These are phyloP conservation scores for Pygoscelis antarcticus DNA, from an alignment of 2,113 vertebrate genomes.

Conservation along the genomic window DNA sequence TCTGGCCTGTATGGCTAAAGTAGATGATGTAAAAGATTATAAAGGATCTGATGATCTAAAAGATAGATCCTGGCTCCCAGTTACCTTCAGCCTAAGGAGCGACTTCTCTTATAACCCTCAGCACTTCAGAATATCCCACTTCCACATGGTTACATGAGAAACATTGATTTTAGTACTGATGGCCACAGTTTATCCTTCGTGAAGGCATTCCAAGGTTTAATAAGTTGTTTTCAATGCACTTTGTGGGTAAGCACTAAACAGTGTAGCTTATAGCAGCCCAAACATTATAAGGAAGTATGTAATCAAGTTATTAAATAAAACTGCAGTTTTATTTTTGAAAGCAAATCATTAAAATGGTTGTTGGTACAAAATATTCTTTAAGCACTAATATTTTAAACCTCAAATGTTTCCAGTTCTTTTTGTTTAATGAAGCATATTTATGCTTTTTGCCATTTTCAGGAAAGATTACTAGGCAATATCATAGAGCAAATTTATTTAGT, in stretches of 20 bases:
- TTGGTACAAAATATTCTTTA: conserved; percentile 22
- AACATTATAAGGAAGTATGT: background rate
- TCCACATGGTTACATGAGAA: background rate
- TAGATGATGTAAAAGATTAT: background rate
- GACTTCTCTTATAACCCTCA: background rate
- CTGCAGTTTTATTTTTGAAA: background rate
- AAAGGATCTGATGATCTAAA: background rate
- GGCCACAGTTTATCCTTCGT: background rate
- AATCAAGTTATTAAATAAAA: background rate
- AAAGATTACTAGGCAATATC: conserved; percentile 46
- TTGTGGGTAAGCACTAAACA: background rate
- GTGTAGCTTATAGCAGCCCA: background rate
- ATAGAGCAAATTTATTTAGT: conserved; percentile 62
- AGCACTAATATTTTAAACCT: conserved; percentile 1
- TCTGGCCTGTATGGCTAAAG: background rate
- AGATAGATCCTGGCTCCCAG: background rate
- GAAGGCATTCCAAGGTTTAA: background rate
- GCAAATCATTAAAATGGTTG: conserved; percentile 37
- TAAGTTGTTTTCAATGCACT: background rate
- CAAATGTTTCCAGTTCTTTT: conserved; percentile 39
- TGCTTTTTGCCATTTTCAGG: conserved; percentile 2
- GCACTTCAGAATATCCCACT: background rate
- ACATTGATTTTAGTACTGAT: background rate
- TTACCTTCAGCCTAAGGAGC: background rate
- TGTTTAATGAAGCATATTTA: conserved; percentile 55